Evolutionary conservation across 1,140 invertebrate species (phyloP), one percentile per base, ranked within the genome.

Genomic region (Eumaeus atala): DNA sequence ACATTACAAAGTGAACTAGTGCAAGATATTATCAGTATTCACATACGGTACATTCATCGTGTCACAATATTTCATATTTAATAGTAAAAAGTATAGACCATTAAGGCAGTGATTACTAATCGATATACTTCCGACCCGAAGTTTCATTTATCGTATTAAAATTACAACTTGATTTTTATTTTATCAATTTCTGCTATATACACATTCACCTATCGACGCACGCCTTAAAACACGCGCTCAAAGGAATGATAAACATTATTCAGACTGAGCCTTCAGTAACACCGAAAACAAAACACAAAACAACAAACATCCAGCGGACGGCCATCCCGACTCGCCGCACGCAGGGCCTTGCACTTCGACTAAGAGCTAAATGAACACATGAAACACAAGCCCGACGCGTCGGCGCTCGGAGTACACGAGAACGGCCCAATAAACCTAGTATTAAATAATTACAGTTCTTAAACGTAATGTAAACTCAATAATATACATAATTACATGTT

Each of bases 401-500:
- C 67, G 70, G 73, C 66, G 64, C 62, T 69, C 67, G 58, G 49
- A 56, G 16, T 28, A 28, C 21, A 48, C 47, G 66, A 54, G 54
- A 67, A 68, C 72, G 66, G 64, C 70, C 65, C 71, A 61, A 56
- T 70, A 59, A 72, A 74, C 61, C 76, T 82, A 77, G 67, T 60
- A 59, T 79, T 78, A 82, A 83, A 84, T 84, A 86, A 86, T 83
- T 84, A 83, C 77, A 84, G 72, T 61, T 76, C 72, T 74, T 82
- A 78, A 28, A 80, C 72, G 54, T 80, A 83, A 78, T 75, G 84
- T 84, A 82, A 86, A 84, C 77, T 86, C 79, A 78, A 61, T 75
- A 84, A 83, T 86, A 82, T 86, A 86, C 80, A 86, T 84, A 84
- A 84, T 86, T 84, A 85, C 79, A 85, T 80, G 83, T 85, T 83